Evolutionary conservation across 2,113 vertebrate genomes (phyloP).

Genomic region (Erpornis zantholeuca): DNA sequence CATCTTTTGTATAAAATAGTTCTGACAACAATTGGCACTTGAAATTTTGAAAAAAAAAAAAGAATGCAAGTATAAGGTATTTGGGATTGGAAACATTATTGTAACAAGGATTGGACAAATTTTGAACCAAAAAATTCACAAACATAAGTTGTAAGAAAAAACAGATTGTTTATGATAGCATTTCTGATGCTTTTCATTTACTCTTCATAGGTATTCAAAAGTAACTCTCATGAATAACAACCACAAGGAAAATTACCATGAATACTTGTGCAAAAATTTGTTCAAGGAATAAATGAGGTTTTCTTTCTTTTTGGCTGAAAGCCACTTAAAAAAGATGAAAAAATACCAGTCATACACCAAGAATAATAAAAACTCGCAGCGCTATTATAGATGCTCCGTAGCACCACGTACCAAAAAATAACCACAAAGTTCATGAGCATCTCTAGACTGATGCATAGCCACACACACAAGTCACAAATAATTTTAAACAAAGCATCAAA

Average conservation of each 20-base stretch:
- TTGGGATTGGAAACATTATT: neutral
- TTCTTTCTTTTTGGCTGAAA: neutral
- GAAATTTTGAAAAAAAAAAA: neutral
- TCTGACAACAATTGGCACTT: neutral
- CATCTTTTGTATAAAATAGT: neutral
- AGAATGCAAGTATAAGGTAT: constrained; percentile 15
- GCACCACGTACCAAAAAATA: neutral
- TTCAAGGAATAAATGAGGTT: neutral
- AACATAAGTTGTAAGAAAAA: neutral
- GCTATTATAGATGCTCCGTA: neutral
- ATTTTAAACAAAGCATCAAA: neutral
- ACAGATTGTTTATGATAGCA: neutral
- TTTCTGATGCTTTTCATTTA: neutral
- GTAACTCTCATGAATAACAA: neutral
- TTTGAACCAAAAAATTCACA: neutral
- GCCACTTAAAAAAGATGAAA: neutral
- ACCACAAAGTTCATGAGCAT: neutral
- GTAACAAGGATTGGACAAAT: neutral
- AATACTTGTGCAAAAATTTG: neutral
- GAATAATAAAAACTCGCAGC: neutral
- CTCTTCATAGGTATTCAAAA: neutral
- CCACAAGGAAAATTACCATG: neutral
- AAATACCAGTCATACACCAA: neutral
- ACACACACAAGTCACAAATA: neutral
- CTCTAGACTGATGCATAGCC: neutral